Conservation (phyloP, 2,797 vertebrate genomes). For the Falco berigora region DNA sequence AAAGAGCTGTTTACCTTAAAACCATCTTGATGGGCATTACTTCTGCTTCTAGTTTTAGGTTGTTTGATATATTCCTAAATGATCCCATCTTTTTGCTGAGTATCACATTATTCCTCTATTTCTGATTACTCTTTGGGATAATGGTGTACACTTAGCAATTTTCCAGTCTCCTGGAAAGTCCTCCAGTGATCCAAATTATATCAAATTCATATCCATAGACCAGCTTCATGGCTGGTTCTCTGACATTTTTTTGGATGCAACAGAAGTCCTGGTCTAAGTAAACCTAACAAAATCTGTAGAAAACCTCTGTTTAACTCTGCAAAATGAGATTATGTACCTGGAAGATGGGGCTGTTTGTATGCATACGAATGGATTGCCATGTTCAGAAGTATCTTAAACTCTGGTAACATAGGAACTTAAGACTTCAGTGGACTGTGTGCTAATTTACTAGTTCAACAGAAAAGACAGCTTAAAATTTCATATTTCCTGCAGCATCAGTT, state of each 20-base stretch:
- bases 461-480: background rate
- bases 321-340: background rate
- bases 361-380: background rate
- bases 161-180: background rate
- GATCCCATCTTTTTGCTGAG: background rate
- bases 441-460: background rate
- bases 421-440: background rate
- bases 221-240: background rate
- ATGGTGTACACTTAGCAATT: accelerated
- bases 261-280: background rate
- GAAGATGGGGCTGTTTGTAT: background rate
- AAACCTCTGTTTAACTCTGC: background rate
- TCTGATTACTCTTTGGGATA: background rate
- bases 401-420: background rate
- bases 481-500: background rate
- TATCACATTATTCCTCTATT: background rate
- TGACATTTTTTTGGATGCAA: background rate
- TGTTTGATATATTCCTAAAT: background rate
- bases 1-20: background rate
- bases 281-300: background rate
- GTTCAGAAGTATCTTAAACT: background rate
- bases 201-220: background rate
- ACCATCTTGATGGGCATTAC: background rate
- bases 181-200: background rate
- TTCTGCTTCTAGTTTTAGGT: background rate